Evolutionary conservation across 2,888 invertebrate genomes (phyloP).

Genomic region (Drosophila birchii): DNA sequence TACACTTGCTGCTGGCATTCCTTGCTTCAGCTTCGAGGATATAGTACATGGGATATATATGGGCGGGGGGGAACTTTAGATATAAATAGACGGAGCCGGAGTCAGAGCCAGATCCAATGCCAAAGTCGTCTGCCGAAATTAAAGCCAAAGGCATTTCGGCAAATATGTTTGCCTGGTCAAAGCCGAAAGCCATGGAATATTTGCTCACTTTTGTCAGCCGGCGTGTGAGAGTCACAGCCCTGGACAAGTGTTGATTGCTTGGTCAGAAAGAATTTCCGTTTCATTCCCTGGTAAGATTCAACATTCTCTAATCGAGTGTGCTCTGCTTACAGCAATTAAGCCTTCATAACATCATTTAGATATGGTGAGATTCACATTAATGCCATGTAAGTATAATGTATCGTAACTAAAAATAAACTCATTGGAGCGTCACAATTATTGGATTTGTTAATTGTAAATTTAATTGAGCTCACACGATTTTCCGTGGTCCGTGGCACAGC

Average conservation of each 20-base stretch:
- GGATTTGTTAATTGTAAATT: constrained; percentile 20
- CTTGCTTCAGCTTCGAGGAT: constrained; percentile 12
- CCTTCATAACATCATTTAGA: constrained; percentile 25
- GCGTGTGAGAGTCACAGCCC: constrained; percentile 10
- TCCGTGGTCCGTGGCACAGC: background rate
- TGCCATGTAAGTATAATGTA: background rate
- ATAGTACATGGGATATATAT: constrained; percentile 25
- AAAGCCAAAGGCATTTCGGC: constrained; percentile 72
- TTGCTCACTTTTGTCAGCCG: constrained; percentile 30
- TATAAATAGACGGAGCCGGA: constrained; percentile 68
- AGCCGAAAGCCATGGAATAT: constrained; percentile 46
- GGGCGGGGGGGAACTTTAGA: constrained; percentile 34
- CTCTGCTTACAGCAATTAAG: constrained; percentile 53
- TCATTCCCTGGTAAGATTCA: constrained; percentile 4
- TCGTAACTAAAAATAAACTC: background rate
- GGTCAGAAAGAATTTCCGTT: constrained; percentile 55
- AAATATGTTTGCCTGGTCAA: constrained; percentile 59
- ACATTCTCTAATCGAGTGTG: constrained; percentile 39
- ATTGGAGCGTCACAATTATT: constrained; percentile 5
- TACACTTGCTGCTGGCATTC: constrained; percentile 57
- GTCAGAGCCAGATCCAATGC: constrained; percentile 56
- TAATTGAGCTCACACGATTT: constrained; percentile 51
- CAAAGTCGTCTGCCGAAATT: constrained; percentile 65
- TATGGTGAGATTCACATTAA: background rate
- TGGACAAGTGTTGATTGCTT: constrained; percentile 68